A percentile compares a stretch with the other conserved stretches of the same genome.
These are phyloP conservation scores for Sminthopsis crassicaudata DNA, from an alignment of 2,113 vertebrate species.

Conservation along the genomic window DNA sequence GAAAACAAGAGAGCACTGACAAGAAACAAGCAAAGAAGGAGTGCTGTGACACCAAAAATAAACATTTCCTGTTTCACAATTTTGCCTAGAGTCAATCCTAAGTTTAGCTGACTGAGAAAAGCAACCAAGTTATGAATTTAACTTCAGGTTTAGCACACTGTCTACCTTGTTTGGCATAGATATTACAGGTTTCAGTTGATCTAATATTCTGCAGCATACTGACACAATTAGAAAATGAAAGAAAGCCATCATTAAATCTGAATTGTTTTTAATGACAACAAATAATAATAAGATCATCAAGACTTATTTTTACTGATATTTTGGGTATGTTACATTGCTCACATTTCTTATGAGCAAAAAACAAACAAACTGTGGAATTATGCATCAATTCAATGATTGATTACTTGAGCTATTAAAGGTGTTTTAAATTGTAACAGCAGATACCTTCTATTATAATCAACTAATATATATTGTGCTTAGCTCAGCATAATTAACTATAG, in stretches of 20 bases:
- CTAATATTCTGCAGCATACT: slow-evolving; percentile 26
- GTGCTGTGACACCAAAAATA: neutral
- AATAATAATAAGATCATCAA: slow-evolving; percentile 3
- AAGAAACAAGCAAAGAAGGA: neutral
- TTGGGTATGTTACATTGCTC: slow-evolving; percentile 22
- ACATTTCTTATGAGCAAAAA: slow-evolving; percentile 23
- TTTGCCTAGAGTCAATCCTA: slow-evolving; percentile 18
- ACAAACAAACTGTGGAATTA: neutral
- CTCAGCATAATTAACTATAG: neutral
- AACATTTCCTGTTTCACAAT: slow-evolving; percentile 27
- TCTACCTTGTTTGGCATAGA: neutral
- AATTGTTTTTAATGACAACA: slow-evolving; percentile 3
- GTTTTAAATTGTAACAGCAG: slow-evolving; percentile 14
- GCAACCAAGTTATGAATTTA: neutral
- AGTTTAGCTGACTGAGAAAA: neutral
- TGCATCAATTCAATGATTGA: slow-evolving; percentile 4
- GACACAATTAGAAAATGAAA: slow-evolving; percentile 34
- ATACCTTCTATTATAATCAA: slow-evolving; percentile 16
- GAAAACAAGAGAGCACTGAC: neutral
- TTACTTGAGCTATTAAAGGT: neutral
- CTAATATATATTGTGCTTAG: slow-evolving; percentile 3
- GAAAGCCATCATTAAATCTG: slow-evolving; percentile 6
- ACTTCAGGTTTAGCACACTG: neutral
- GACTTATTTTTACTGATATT: slow-evolving; percentile 21
- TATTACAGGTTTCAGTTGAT: neutral